phyloP scores from a whole-genome alignment of 1,140 invertebrate species.

The Oryctes rhinoceros region DNA sequence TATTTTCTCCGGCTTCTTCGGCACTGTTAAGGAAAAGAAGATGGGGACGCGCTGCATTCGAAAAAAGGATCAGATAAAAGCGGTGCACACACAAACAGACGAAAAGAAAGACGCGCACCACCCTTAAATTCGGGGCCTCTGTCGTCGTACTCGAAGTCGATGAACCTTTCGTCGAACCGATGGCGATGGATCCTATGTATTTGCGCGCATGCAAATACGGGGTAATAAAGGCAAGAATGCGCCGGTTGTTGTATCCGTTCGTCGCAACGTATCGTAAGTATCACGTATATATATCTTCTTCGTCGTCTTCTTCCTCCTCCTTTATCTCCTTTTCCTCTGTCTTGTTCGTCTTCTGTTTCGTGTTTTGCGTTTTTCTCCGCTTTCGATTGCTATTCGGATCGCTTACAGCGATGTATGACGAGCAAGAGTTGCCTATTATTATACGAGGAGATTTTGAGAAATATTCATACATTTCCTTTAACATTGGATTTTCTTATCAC shows the following conservation, averaged over 20 bases:
- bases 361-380: background rate
- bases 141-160: slow-evolving; percentile 42
- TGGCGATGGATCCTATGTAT: slow-evolving; percentile 35
- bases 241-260: slow-evolving; percentile 17
- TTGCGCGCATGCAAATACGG: slow-evolving; percentile 49
- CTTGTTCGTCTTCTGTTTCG: too few relatives aligned
- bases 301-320: background rate
- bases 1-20: slow-evolving; percentile 46
- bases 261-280: slow-evolving; percentile 36
- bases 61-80: slow-evolving; percentile 51
- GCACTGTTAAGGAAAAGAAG: background rate
- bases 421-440: too few relatives aligned
- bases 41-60: slow-evolving; percentile 39
- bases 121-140: slow-evolving; percentile 50
- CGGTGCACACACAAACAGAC: background rate
- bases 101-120: slow-evolving; percentile 33
- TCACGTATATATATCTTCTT: background rate
- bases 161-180: slow-evolving; percentile 44
- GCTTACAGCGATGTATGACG: slow-evolving; percentile 46
- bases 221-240: slow-evolving; percentile 46
- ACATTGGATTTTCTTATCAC: too few relatives aligned
- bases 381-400: slow-evolving; percentile 50
- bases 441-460: too few relatives aligned
- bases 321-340: background rate
- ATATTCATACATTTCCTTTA: too few relatives aligned